Evolutionary conservation across 2,888 invertebrate species (phyloP), one percentile per base, ranked within the genome.

Genomic region (Oscheius sp.): DNA sequence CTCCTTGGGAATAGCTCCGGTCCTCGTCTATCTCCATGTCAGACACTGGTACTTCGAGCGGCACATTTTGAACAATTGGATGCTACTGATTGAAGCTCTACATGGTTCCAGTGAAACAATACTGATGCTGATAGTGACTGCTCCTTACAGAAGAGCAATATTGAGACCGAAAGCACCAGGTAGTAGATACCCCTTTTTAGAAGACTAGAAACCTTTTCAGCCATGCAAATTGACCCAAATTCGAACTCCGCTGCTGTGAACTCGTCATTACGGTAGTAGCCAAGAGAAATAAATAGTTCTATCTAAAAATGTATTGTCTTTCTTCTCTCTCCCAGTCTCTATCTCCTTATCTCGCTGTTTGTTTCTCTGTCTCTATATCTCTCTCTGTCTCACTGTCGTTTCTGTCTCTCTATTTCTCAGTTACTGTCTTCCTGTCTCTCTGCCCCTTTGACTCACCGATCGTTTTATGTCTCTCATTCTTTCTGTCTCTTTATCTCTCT

Each of bases 41-140:
- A 11, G 62, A 13, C 62, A 62, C 37, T 62, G 62, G 62, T 62
- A 62, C 29, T 62, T 62, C 13, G 62, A 62, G 29, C 11, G 62
- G 42, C 62, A 62, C 10, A 42, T 62, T 13, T 10, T 62, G n/a
- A 62, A 62, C 29, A 35, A 37, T 42, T 62, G 42, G 62, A 62
- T 62, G 62, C n/a, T 62, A n/a, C 5, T 62, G 37, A 62, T 62
- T 29, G 62, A 62, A 42, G 3, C 62, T 4, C 5, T 62, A 5
- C 62, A 62, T 42, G 62, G 62, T 5, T 62, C 62, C 11, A 42
- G 37, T 62, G 62, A 62, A 29, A 62, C 63, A 10, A 21, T 63
- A 21, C n/a, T 63, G 29, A 63, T 63, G 63, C 48, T 63, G n/a
- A 29, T 42, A 21, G 63, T 50, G 10, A 47, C 50, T n/a, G 29